Evolutionary conservation across 2,113 vertebrate species (phyloP), one percentile per base, ranked within the genome.

Genomic region (Scolopax mira): DNA sequence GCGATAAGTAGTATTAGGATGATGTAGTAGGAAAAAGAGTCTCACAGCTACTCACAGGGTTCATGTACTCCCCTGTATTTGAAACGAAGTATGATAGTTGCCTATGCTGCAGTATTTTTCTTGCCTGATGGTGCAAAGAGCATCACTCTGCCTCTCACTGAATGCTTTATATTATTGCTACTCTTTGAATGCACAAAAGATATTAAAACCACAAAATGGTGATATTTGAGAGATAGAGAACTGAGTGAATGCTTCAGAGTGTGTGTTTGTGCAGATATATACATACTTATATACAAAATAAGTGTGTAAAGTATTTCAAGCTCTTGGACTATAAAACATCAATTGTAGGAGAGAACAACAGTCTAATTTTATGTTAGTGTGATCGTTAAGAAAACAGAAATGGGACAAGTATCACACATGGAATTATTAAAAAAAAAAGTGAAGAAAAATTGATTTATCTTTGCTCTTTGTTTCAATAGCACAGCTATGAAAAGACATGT

Each of bases 401-500:
- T 21, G 14, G 11, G 3, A 61, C 30, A 82, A 78, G 42, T 54
- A 37, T 46, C 66, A 69, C 37, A 77, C 8, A n/a, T 62, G 9
- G 55, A 85, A 88, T 71, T 77, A 79, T 33, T 61, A 28, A 79
- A 73, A 69, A 17, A 18, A 24, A 31, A 9, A 10, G 6, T 24
- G 10, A 91, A 54, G 30, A 87, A 75, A 82, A 82, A 51, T 5
- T 19, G 30, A 80, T 91, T 73, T 71, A 64, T 93, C 65, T 74
- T 90, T 79, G 85, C n/a, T 95, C 67, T 66, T 79, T 80, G 75
- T 86, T 96, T 96, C 88, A 93, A 44, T 37, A 93, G 82, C 39
- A 78, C 48, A 78, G 35, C 79, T 81, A 64, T 18, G 57, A 89
- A 89, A 67, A 74, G 18, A 51, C 28, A 39, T 0, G 3, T 33